A percentile compares a stretch with the other conserved stretches of the same genome.
Evolutionary conservation across 92 coral and sea anemone genomes (phyloP).

Genomic region (Zoanthus gigantus): DNA sequence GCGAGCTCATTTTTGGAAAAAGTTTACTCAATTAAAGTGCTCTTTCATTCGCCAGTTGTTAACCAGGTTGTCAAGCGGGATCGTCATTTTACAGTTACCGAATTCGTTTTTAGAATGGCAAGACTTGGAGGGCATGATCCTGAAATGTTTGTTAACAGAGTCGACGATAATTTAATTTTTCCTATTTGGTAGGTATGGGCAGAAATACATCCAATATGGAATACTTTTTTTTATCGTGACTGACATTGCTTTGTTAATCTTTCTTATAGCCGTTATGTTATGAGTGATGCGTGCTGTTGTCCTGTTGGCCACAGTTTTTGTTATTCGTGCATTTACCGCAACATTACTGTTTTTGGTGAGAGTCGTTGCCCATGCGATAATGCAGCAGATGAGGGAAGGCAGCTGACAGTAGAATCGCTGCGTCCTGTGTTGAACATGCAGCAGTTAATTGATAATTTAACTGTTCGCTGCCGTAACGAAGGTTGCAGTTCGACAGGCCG

Average conservation of each 20-base stretch:
- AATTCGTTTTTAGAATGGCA: neutral
- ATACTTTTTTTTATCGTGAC: neutral
- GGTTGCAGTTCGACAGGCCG: conserved; percentile 1
- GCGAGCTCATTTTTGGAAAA: no score
- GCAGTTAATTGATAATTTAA: neutral
- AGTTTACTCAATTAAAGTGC: no score
- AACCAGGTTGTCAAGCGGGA: no score
- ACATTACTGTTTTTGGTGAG: neutral
- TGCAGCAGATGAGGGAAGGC: neutral
- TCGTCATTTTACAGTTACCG: no score
- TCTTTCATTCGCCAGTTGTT: no score
- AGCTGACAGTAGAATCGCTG: neutral
- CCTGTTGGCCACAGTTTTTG: conserved; percentile 11
- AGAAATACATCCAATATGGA: neutral
- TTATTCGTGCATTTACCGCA: neutral
- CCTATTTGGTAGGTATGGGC: neutral
- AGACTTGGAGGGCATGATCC: neutral
- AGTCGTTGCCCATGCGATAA: conserved; percentile 10
- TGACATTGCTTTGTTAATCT: no score
- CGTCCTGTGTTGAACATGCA: neutral
- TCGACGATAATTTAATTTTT: neutral
- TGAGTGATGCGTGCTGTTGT: conserved; percentile 14
- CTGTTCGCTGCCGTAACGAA: neutral
- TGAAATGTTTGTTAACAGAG: conserved; percentile 8
- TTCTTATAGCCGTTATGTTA: neutral